Base-by-base conservation (phyloP, 2,113 vertebrate species). In the Pheucticus melanocephalus region DNA sequence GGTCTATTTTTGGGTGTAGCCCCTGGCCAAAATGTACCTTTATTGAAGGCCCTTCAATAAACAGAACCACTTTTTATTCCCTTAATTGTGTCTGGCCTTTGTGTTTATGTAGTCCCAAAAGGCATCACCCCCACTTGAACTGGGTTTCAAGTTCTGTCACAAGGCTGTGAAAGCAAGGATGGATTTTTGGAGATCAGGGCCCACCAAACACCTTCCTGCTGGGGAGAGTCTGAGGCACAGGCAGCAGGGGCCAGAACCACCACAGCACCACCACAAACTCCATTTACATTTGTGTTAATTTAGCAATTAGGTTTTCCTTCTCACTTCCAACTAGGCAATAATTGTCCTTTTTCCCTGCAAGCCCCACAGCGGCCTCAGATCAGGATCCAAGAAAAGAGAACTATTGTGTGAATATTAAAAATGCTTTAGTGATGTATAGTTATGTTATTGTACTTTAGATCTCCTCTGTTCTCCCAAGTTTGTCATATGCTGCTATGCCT, bases 261-360 rank as follows among this genome's bases (percentile, higher is more conserved):
- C 72, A 5, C 48, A 31, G 53, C 53, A 15, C 57, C 6, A 24
- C 4, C 45, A 24, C 25, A 9, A 60, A 37, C 44, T 12, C 3
- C 14, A 5, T n/a, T 33, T 44, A 31, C 3, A 1, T 15, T 12
- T 1, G 1, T 1, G 21, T 28, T 64, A 6, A 39, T 69, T 83
- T 10, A 51, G 45, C 40, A 71, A 44, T 37, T 31, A 4, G 0
- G 7, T 42, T 83, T 86, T 17, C 35, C 33, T 63, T 59, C 44
- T 42, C 57, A 22, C 25, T 64, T 64, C 72, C 48, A 81, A 1
- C 5, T 25, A 48, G 39, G 57, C 18, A 53, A 39, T 66, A 71
- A 56, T 27, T 10, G 6, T 11, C 57, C n/a, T 24, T 59, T 61
- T 28, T 39, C 59, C 59, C 59, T 39, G 57, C 35, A 39, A 61